Conservation (phyloP, 1,140 invertebrate genomes). For the Daktulosphaira vitifoliae region DNA sequence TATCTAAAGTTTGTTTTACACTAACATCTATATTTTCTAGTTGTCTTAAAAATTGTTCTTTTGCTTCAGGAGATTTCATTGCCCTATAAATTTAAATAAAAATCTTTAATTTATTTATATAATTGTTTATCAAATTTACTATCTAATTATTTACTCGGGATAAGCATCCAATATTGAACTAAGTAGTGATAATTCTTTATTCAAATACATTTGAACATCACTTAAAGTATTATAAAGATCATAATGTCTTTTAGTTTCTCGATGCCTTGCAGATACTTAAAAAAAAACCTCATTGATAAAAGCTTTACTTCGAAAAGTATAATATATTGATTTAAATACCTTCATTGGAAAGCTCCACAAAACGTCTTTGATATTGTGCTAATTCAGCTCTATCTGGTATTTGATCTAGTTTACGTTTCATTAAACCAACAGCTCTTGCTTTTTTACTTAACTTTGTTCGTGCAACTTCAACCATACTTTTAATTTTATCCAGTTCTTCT, state of each 20-base stretch:
- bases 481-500: slow-evolving; percentile 51
- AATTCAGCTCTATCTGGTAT: slow-evolving; percentile 86
- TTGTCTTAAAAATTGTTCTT: slow-evolving; percentile 80
- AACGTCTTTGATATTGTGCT: slow-evolving; percentile 88
- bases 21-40: slow-evolving; percentile 79
- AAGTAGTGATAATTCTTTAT: slow-evolving; percentile 80
- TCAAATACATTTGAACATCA: slow-evolving; percentile 83
- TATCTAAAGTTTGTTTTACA: slow-evolving; percentile 69
- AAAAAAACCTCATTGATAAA: slow-evolving; percentile 40
- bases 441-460: slow-evolving; percentile 63
- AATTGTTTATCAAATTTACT: not conserved
- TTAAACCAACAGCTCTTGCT: slow-evolving; percentile 68
- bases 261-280: slow-evolving; percentile 84
- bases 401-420: slow-evolving; percentile 76
- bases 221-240: slow-evolving; percentile 92
- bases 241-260: slow-evolving; percentile 95
- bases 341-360: slow-evolving; percentile 94
- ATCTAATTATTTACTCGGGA: slow-evolving; percentile 60
- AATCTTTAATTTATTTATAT: no score
- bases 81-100: slow-evolving; percentile 46
- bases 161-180: slow-evolving; percentile 94
- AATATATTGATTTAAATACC: slow-evolving; percentile 48
- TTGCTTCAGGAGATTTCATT: slow-evolving; percentile 57
- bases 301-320: no score
- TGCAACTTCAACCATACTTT: slow-evolving; percentile 50